Percentiles rank a stretch among this genome's conserved stretches.
Evolutionary conservation across 1,140 invertebrate genomes (phyloP).

Genomic region (Helicoverpa zea): DNA sequence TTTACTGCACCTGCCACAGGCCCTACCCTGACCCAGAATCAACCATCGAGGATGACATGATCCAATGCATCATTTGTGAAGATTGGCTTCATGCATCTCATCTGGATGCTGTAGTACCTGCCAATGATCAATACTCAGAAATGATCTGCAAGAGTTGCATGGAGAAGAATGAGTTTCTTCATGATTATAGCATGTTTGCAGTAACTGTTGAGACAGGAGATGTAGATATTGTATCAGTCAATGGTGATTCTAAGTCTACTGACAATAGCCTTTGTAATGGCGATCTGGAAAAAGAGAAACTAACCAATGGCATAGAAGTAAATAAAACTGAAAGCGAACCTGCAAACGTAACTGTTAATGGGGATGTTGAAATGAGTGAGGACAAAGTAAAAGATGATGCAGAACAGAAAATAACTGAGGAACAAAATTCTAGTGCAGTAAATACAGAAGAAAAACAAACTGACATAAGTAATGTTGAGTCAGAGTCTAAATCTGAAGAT

Average conservation of each 20-base stretch:
- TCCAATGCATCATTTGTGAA: conserved; percentile 98
- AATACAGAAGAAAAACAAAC: conserved; percentile 19
- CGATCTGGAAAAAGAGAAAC: conserved; percentile 1
- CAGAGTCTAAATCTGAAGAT: conserved; percentile 23
- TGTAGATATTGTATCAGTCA: conserved; percentile 57
- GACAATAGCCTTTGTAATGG: conserved; percentile 42
- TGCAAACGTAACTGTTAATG: background rate
- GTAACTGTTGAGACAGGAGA: conserved; percentile 69
- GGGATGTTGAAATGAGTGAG: conserved; percentile 38
- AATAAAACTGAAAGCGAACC: background rate
- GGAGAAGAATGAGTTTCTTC: conserved; percentile 91
- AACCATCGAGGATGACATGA: conserved; percentile 95
- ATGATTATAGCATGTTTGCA: conserved; percentile 89
- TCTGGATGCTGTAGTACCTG: conserved; percentile 88
- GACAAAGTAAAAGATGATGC: conserved; percentile 19
- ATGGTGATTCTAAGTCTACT: conserved; percentile 45
- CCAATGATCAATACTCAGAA: conserved; percentile 91
- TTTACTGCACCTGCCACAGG: conserved; percentile 97
- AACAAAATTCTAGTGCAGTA: background rate
- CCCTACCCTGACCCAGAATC: conserved; percentile 98
- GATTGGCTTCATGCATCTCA: conserved; percentile 98
- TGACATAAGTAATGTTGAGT: conserved; percentile 14
- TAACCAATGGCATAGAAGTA: conserved; percentile 15
- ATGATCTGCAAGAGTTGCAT: conserved; percentile 93
- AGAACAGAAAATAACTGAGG: background rate